Base-by-base conservation (phyloP, 2,797 vertebrate genomes). In the Rhinogobio ventralis region DNA sequence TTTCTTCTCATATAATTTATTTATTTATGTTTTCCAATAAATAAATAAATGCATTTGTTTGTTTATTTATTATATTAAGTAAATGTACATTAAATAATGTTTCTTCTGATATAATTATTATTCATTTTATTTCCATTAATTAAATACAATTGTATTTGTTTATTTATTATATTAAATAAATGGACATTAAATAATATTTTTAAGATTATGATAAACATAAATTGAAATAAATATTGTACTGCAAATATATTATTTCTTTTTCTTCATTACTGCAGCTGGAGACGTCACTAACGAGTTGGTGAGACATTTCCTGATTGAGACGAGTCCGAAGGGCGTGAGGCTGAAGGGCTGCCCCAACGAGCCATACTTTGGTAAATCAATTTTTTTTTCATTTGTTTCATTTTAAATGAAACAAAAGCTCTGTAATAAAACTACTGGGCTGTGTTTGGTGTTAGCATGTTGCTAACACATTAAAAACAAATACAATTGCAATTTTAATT, bases 291-390 rank as follows among this genome's bases (percentile, higher is more conserved):
- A 97, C 0, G 98, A 99, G 92, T 94, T 99, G 89, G 98, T 99
- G 91, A 96, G 98, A 81, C 98, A 99, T 93, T 99, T 99, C 92
- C 95, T 99, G 91, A 99, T 99, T 0, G 98, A 99, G 94, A 99
- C 98, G 3, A 98, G 97, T 88, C 95, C 98, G 0, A 96, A 97
- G 90, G 98, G 98, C 42, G 98, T 99, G 89, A 98, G 99, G 91
- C 96, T 99, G 94, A 99, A 99, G 94, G 98, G 98, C 1, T 99
- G 98, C 84, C 97, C 97, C 62, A 99, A 99, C 0, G 98, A 99
- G 89, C 98, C 98, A 0, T 97, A 98, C 94, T 99, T 99, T 71
- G 98, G 98, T 99, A 42, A 97, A 97, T 91, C 62, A 77, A 57
- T n/a, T n/a, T 30, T 30, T 30, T 30, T 30, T 30, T 30, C 10